These are phyloP conservation scores for Nixonia krombeini DNA, from an alignment of 1,140 invertebrate genomes.

Conservation along the genomic window DNA sequence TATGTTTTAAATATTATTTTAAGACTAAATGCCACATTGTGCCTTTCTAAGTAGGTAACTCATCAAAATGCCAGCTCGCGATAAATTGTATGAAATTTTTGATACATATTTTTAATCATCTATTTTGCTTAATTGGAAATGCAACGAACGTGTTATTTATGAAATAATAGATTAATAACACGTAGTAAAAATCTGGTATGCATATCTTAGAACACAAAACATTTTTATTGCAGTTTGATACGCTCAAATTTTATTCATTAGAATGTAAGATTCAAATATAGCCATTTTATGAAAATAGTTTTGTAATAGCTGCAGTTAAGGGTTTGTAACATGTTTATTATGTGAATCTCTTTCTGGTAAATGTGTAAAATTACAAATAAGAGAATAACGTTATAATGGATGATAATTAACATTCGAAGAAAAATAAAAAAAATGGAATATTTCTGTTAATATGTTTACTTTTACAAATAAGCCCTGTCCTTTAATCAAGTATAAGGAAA, in stretches of 20 bases:
- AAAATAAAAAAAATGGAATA: no score
- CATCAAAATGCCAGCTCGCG: neutral
- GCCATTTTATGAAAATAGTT: slow-evolving; percentile 33
- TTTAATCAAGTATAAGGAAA: no score
- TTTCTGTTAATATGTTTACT: no score
- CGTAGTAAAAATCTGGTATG: slow-evolving; percentile 20
- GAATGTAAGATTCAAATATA: slow-evolving; percentile 20
- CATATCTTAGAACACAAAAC: slow-evolving; percentile 7
- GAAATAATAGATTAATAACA: slow-evolving; percentile 12
- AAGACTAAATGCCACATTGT: slow-evolving; percentile 18
- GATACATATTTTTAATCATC: slow-evolving; percentile 9
- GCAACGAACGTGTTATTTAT: slow-evolving; percentile 14
- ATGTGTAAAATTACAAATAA: slow-evolving; percentile 18
- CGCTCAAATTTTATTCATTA: slow-evolving; percentile 18
- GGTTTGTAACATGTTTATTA: slow-evolving; percentile 31
- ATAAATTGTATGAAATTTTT: neutral
- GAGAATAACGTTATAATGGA: no score
- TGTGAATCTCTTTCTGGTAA: slow-evolving; percentile 17
- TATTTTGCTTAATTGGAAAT: slow-evolving; percentile 16
- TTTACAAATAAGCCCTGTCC: no score
- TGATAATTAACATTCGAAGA: no score
- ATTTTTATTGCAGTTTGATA: slow-evolving; percentile 6
- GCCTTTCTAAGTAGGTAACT: slow-evolving; percentile 23
- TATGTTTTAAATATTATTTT: slow-evolving; percentile 24
- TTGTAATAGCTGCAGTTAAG: slow-evolving; percentile 27